phyloP scores from a whole-genome alignment of 2,113 vertebrate genomes.

The Lamprotornis superbus region DNA sequence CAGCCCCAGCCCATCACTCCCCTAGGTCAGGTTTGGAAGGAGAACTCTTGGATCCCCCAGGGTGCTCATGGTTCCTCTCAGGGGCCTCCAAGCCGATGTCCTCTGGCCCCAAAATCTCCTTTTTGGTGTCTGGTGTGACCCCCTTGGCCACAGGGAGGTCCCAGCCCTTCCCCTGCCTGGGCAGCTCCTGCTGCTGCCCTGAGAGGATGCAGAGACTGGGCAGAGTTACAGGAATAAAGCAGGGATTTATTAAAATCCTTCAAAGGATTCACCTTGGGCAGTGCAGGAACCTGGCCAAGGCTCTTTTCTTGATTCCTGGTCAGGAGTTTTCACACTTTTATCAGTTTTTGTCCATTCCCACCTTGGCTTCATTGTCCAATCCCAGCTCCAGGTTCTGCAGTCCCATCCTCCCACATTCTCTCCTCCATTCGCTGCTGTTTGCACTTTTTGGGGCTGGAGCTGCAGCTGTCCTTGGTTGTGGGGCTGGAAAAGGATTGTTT shows the following conservation, averaged over 20 bases:
- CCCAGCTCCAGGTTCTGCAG: no score
- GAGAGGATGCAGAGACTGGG: background rate
- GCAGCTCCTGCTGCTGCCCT: background rate
- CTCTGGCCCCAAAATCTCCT: background rate
- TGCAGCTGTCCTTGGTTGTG: background rate
- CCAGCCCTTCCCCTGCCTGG: background rate
- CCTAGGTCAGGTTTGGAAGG: background rate
- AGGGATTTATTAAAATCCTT: background rate
- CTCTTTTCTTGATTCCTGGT: no score
- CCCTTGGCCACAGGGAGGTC: background rate
- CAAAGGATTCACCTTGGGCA: background rate
- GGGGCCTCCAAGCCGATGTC: no score
- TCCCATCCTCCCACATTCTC: no score
- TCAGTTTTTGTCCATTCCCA: background rate
- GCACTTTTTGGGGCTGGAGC: no score
- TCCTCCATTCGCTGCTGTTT: background rate
- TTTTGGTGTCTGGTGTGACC: fast-evolving
- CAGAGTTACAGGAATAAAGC: background rate
- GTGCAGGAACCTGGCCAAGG: no score
- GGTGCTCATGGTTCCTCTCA: background rate
- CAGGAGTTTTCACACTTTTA: background rate
- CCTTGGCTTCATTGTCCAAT: no score
- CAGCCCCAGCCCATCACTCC: background rate
- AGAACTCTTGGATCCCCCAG: background rate
- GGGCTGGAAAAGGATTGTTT: background rate